These are phyloP conservation scores for Lochmaea capreae DNA, from an alignment of 2,888 invertebrate species.

Conservation along the genomic window DNA sequence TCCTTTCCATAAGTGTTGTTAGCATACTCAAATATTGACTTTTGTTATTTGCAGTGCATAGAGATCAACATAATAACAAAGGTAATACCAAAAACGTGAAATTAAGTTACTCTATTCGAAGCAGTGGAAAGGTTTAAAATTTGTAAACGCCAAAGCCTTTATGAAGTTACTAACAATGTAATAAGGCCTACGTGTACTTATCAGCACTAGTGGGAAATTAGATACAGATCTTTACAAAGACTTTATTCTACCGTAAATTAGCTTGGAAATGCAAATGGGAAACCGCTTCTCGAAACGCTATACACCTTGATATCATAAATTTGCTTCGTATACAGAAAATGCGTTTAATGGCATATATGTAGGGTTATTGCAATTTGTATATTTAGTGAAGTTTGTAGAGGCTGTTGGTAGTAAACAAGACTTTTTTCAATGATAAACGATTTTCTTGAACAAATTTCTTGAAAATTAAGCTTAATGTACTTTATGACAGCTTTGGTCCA, in stretches of 20 bases:
- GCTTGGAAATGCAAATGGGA: slow-evolving; percentile 34
- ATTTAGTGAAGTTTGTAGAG: neutral
- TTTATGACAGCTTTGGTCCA: too few relatives aligned
- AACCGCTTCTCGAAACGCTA: slow-evolving; percentile 33
- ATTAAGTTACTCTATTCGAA: neutral
- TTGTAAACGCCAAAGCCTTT: slow-evolving; percentile 6
- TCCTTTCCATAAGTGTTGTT: too few relatives aligned
- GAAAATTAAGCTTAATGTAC: too few relatives aligned
- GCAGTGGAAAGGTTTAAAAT: neutral
- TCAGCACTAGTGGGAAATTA: slow-evolving; percentile 23
- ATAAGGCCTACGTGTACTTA: slow-evolving; percentile 30
- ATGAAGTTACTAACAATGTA: slow-evolving; percentile 25
- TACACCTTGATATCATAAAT: slow-evolving; percentile 31
- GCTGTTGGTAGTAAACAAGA: too few relatives aligned
- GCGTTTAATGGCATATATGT: slow-evolving; percentile 21
- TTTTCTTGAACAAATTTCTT: too few relatives aligned
- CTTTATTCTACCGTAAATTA: slow-evolving; percentile 31
- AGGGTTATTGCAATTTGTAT: neutral
- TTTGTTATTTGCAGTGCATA: too few relatives aligned
- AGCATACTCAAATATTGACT: too few relatives aligned
- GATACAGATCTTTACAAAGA: slow-evolving; percentile 35
- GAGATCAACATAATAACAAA: neutral
- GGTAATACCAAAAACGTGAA: neutral
- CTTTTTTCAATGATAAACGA: too few relatives aligned
- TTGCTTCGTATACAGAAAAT: slow-evolving; percentile 30